Evolutionary conservation across 2,113 vertebrate species (phyloP), one percentile per base, ranked within the genome.

Genomic region (Meriones unguiculatus): DNA sequence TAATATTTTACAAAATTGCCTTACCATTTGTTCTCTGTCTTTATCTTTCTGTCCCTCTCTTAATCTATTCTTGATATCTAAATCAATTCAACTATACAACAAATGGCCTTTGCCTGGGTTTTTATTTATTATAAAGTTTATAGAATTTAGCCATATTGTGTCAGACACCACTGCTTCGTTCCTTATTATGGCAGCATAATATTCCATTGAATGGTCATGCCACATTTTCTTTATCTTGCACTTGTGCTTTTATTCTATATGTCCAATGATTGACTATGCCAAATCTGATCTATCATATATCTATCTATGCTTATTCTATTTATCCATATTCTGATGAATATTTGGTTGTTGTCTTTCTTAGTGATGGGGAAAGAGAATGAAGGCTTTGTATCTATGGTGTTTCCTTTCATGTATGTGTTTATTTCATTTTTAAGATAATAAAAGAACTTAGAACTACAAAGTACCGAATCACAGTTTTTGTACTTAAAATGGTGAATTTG

Each of bases 131-230:
- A 7, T 25, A 17, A 30, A 8, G 59, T 88, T 22, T 30, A 30
- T 28, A n/a, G 32, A 30, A 30, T 25, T 35, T 15, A 2, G 5
- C 38, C 14, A 8, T 5, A 2, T 24, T 57, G 28, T 46, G 28
- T 18, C 3, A 7, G 3, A 1, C 6, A 2, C 70, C 32, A 35
- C 20, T 2, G 11, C 8, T 15, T 70, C 30, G 20, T 18, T 52
- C n/a, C 25, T 72, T 67, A 50, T 89, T 4, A 20, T 85, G 82
- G 62, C 25, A n/a, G 52, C 22, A n/a, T 80, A 57, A 50, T 54
- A 52, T 32, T 78, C 50, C 46, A 78, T 13, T 81, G 78, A 81
- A 41, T 84, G 57, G 13, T 11, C 7, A 17, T 41, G 13, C n/a
- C 24, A 15, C 13, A 84, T 32, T 82, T 87, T 46, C 70, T 87